Base-by-base conservation (phyloP, 2,888 invertebrate genomes). In the Lasioglossum pauxillum region DNA sequence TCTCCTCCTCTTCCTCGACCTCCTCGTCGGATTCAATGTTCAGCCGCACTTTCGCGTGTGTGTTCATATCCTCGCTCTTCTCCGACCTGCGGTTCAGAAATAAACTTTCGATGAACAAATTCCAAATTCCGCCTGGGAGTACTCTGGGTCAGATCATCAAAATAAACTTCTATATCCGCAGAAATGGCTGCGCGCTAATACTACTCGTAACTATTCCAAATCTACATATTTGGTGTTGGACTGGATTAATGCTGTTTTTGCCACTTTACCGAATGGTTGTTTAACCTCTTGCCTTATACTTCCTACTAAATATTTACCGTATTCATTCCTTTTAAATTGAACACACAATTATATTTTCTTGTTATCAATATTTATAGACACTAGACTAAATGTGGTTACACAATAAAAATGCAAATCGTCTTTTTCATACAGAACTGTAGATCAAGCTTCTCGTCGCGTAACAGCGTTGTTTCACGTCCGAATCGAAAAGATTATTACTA, bases 1-100 rank as follows among this genome's bases (percentile, higher is more conserved):
- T 91, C 19, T 88, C 89, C n/a, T 91, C 92, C 71, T 95, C 95
- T n/a, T 95, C 95, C 83, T 95, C 95, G 79, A 96, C 96, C 84
- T 97, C 98, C 71, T 97, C 97, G 90, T 97, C 97, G 41, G 95
- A 95, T 31, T 95, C 95, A 77, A 97, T 96, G 82, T 97, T 97
- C 71, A 97, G 95, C 27, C 97, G 96, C 38, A 97, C 97, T 93
- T 97, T 97, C 60, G 96, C 96, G 92, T 97, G 97, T 38, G 97
- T 88, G 46, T 97, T 97, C 78, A 96, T 97, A 91, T 97, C 98
- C 88, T 97, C 96, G 86, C 96, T 98, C 93, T 97, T 97, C 89
- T 96, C 97, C 49, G 97, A 97, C 93, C 97, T 97, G 83, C 81
- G 89, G 23, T 73, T 38, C n/a, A 10, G 41, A 76, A 53, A 41